Evolutionary conservation across 1,140 invertebrate species (phyloP).

Genomic region (Contarinia nasturtii): DNA sequence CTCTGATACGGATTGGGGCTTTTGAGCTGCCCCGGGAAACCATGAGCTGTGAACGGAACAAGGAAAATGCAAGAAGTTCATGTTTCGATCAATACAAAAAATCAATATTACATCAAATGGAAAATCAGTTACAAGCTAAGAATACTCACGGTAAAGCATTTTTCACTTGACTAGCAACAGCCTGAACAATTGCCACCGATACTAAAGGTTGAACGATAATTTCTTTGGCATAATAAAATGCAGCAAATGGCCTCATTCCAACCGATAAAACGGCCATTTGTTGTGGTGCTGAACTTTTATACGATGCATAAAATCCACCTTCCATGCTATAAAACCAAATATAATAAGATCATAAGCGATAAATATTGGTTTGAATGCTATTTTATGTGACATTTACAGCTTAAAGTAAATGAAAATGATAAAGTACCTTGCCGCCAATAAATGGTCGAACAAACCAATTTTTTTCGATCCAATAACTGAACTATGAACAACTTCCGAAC

Average conservation of each 20-base stretch:
- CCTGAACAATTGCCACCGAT: constrained; percentile 70
- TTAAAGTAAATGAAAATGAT: not conserved
- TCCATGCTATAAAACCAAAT: constrained; percentile 10
- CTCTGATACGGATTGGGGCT: constrained; percentile 21
- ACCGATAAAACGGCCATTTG: constrained; percentile 57
- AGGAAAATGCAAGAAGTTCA: constrained; percentile 1
- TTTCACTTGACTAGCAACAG: constrained; percentile 73
- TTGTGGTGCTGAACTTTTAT: constrained; percentile 53
- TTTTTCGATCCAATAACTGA: constrained; percentile 50
- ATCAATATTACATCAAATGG: constrained; percentile 12
- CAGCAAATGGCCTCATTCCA: constrained; percentile 68
- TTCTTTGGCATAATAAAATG: constrained; percentile 79
- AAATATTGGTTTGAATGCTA: no score
- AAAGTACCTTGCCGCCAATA: constrained; percentile 43
- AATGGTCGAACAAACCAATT: constrained; percentile 68
- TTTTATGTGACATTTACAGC: no score
- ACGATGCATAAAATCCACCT: constrained; percentile 26
- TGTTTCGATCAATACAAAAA: constrained; percentile 6
- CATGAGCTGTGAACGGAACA: constrained; percentile 26
- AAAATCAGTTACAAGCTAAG: no score
- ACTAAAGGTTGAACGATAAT: constrained; percentile 47
- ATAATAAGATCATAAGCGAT: not conserved
- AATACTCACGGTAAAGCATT: constrained; percentile 68
- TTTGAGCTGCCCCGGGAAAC: constrained; percentile 34
- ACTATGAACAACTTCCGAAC: constrained; percentile 42